Conservation (phyloP, 2,888 invertebrate genomes). For the Pinctada fucata region DNA sequence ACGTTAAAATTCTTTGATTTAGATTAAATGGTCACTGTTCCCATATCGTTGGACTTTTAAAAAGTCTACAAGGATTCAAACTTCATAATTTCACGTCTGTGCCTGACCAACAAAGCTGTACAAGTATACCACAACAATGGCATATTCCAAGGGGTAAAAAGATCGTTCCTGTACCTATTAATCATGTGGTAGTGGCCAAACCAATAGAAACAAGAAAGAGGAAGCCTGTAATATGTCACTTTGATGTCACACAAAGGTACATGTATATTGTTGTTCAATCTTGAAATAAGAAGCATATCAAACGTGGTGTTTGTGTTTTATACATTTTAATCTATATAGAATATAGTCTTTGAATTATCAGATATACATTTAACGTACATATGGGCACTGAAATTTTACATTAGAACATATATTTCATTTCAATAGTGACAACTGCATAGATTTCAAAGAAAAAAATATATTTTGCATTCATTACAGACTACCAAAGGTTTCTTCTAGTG, state of each 20-base stretch:
- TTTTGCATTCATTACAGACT: slow-evolving; percentile 1
- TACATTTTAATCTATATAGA: background rate
- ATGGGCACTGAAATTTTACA: background rate
- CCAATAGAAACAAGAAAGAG: slow-evolving; percentile 37
- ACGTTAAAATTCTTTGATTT: slow-evolving; percentile 20
- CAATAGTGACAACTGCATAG: too few species aligned
- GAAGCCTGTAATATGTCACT: slow-evolving; percentile 28
- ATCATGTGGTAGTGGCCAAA: slow-evolving; percentile 43
- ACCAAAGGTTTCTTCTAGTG: background rate
- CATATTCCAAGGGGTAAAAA: slow-evolving; percentile 42
- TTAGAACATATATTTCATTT: too few species aligned
- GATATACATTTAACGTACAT: too few species aligned
- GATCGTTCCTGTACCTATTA: slow-evolving; percentile 37
- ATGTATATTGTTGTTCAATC: background rate
- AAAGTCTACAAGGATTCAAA: slow-evolving; percentile 42
- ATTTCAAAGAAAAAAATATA: too few species aligned
- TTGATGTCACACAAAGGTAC: slow-evolving; percentile 28
- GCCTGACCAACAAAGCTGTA: slow-evolving; percentile 40
- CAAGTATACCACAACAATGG: slow-evolving; percentile 46
- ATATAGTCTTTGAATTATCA: too few species aligned
- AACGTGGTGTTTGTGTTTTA: background rate
- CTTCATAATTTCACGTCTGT: slow-evolving; percentile 39
- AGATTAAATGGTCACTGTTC: slow-evolving; percentile 42
- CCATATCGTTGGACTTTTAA: slow-evolving; percentile 44
- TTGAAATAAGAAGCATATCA: background rate